These are phyloP conservation scores for Cyrtorhinus lividipennis DNA, from an alignment of 1,140 invertebrate species.

Conservation along the genomic window DNA sequence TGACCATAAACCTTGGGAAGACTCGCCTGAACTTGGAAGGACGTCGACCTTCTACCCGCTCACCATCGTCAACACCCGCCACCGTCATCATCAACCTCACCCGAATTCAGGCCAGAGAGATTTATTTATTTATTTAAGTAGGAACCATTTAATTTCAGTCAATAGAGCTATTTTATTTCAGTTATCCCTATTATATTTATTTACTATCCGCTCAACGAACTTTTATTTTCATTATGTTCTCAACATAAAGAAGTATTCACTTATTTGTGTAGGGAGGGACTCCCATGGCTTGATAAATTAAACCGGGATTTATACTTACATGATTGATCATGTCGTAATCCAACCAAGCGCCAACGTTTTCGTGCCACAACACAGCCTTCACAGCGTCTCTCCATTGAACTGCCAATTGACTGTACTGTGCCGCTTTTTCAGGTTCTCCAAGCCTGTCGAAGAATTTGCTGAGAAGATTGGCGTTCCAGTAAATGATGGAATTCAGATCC, in stretches of 20 bases:
- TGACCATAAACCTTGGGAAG: too few relatives aligned
- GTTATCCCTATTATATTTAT: background rate
- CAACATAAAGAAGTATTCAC: too few relatives aligned
- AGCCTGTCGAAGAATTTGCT: conserved; percentile 50
- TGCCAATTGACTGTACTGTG: conserved; percentile 46
- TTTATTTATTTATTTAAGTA: too few relatives aligned
- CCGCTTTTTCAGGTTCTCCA: conserved; percentile 44
- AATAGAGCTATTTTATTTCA: background rate
- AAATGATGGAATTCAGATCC: conserved; percentile 74
- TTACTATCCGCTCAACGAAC: background rate
- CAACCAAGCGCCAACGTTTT: conserved; percentile 69
- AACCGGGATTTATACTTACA: background rate
- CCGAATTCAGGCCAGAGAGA: too few relatives aligned
- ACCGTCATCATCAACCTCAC: too few relatives aligned
- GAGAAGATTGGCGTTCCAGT: conserved; percentile 63
- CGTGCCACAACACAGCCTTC: conserved; percentile 60
- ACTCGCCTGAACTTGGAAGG: too few relatives aligned
- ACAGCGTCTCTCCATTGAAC: conserved; percentile 46
- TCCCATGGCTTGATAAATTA: background rate
- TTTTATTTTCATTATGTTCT: too few relatives aligned
- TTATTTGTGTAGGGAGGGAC: background rate
- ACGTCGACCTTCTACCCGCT: too few relatives aligned
- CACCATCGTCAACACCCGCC: too few relatives aligned
- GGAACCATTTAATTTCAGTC: background rate
- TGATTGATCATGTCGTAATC: conserved; percentile 51